Evolutionary conservation across 2,113 vertebrate genomes (phyloP).

Genomic region (Riparia riparia): DNA sequence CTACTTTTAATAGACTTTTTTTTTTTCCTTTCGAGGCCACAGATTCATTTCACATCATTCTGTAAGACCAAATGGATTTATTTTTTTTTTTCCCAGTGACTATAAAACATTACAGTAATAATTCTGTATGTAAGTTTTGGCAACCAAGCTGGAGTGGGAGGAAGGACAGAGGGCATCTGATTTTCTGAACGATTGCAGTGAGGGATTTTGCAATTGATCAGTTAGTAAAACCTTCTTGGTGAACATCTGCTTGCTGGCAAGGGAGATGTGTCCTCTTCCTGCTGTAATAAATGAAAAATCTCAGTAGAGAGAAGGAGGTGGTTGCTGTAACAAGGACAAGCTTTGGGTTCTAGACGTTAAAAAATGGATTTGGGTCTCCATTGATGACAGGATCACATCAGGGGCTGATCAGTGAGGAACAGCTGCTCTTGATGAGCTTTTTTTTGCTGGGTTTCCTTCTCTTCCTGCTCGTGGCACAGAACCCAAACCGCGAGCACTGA

Average conservation of each 20-base stretch:
- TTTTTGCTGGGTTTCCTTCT: neutral
- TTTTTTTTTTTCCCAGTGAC: constrained; percentile 43
- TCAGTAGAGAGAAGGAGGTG: neutral
- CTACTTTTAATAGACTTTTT: constrained; percentile 61
- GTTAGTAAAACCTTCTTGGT: neutral
- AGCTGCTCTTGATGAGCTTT: neutral
- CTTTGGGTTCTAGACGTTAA: neutral
- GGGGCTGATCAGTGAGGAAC: neutral
- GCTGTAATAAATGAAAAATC: neutral
- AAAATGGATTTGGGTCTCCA: neutral
- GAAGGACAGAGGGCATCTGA: constrained; percentile 57
- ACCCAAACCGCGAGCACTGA: neutral
- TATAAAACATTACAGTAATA: constrained; percentile 53
- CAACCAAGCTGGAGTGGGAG: constrained; percentile 37
- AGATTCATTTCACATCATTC: constrained; percentile 60
- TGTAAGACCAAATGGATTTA: constrained; percentile 26
- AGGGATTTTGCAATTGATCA: constrained; percentile 57
- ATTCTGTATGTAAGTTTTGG: constrained; percentile 58
- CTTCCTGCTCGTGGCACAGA: neutral
- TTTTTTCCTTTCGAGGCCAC: constrained; percentile 45
- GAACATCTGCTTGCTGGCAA: constrained; percentile 28
- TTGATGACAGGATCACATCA: neutral
- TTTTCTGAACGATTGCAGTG: constrained; percentile 39
- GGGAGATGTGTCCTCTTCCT: neutral
- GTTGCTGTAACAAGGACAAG: neutral